Percentiles rank a stretch among this genome's conserved stretches.
These are phyloP conservation scores for Nowickia ferox DNA, from an alignment of 2,888 invertebrate genomes.

Conservation along the genomic window DNA sequence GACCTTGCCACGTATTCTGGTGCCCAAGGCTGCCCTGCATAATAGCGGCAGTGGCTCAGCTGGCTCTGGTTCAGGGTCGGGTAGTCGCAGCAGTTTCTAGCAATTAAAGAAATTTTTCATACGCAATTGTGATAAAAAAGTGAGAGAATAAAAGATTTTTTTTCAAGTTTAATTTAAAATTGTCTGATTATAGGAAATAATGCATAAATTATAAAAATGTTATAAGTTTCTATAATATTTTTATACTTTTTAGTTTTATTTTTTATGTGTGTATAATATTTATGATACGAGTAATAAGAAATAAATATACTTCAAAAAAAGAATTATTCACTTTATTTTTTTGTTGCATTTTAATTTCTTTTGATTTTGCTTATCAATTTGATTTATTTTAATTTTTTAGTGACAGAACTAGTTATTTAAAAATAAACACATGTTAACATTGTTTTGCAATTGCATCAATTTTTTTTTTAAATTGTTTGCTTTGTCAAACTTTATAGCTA, in stretches of 20 bases:
- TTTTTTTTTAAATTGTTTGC: too few relatives aligned
- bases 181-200: slow-evolving; percentile 11
- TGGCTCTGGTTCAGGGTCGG: slow-evolving; percentile 69
- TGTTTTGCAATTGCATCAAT: too few relatives aligned
- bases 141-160: slow-evolving; percentile 73
- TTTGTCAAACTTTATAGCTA: too few relatives aligned
- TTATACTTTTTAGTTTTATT: slow-evolving; percentile 38
- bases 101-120: slow-evolving; percentile 82
- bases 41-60: slow-evolving; percentile 70
- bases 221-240: neutral
- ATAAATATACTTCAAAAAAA: neutral
- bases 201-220: neutral
- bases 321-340: neutral
- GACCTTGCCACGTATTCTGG: slow-evolving; percentile 79
- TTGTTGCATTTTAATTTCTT: neutral
- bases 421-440: too few relatives aligned
- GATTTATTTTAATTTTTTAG: too few relatives aligned
- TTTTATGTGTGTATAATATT: slow-evolving; percentile 2
- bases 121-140: slow-evolving; percentile 82
- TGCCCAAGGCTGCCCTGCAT: slow-evolving; percentile 73
- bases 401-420: too few relatives aligned
- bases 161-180: slow-evolving; percentile 34
- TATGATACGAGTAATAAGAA: slow-evolving; percentile 16
- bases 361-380: slow-evolving; percentile 18
- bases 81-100: slow-evolving; percentile 79